Percentiles rank a stretch among this genome's conserved stretches.
These are phyloP conservation scores for Phenacoccus solenopsis DNA, from an alignment of 1,140 invertebrate genomes.

Conservation along the genomic window DNA sequence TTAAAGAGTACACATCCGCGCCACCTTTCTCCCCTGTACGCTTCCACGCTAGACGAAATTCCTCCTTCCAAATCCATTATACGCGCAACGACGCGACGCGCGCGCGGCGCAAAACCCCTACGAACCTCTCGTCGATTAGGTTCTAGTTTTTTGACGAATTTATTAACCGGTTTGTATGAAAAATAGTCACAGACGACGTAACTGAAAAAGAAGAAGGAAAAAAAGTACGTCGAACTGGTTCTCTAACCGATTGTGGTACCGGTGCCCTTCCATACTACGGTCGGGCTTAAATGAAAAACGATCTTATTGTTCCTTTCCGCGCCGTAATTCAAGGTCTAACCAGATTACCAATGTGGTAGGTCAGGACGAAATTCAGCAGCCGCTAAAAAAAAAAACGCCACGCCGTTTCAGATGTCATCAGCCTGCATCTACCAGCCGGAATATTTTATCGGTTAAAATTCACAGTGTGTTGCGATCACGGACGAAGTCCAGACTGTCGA, in stretches of 20 bases:
- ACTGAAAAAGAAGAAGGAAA: neutral
- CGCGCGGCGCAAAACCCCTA: neutral
- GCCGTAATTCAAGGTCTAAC: neutral
- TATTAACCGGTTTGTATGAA: conserved; percentile 11
- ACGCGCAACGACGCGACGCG: neutral
- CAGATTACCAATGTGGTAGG: conserved; percentile 10
- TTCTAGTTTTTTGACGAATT: conserved; percentile 15
- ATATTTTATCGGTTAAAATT: conserved; percentile 3
- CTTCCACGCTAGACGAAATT: neutral
- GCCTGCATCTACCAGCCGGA: neutral
- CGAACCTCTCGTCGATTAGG: conserved; percentile 9
- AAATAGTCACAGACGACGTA: conserved; percentile 12
- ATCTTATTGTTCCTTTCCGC: conserved; percentile 11
- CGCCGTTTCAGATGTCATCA: neutral
- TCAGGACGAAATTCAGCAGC: conserved; percentile 11
- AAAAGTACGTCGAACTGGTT: neutral
- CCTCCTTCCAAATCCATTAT: conserved; percentile 10
- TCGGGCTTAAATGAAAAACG: conserved; percentile 25
- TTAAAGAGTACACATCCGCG: neutral
- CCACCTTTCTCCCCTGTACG: neutral
- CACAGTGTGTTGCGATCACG: neutral
- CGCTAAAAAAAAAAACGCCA: neutral
- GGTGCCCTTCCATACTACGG: conserved; percentile 1
- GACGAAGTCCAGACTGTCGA: neutral
- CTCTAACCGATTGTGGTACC: conserved; percentile 10